These are phyloP conservation scores for Spheniscus humboldti DNA, from an alignment of 2,797 vertebrate genomes.

Conservation along the genomic window DNA sequence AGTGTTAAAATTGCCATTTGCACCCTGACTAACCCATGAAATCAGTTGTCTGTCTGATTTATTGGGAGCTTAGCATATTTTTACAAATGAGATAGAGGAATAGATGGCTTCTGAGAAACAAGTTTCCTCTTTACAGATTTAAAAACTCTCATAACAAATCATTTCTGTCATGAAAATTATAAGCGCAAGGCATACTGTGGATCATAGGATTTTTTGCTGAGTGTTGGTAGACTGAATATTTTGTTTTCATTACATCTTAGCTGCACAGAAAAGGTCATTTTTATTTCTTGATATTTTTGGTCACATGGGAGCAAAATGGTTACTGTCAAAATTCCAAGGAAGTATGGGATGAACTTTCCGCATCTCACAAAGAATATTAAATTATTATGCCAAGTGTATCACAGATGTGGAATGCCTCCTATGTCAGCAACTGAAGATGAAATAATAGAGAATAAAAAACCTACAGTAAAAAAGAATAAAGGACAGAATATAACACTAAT, in stretches of 20 bases:
- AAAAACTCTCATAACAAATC: not conserved
- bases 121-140: not conserved
- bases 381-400: not conserved
- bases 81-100: not conserved
- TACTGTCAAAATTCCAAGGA: not conserved
- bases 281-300: not conserved
- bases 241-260: not conserved
- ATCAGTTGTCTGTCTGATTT: conserved; percentile 55
- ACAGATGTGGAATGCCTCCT: not conserved
- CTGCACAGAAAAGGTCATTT: conserved; percentile 1
- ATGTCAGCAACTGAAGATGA: not conserved
- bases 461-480: not conserved
- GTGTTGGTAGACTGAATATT: not conserved
- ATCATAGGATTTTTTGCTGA: not conserved
- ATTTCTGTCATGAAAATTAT: conserved; percentile 11
- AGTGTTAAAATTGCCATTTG: conserved; percentile 64
- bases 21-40: conserved; percentile 54
- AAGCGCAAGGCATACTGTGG: not conserved
- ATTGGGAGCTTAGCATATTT: conserved; percentile 14
- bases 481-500: not conserved
- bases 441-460: not conserved
- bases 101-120: conserved; percentile 1
- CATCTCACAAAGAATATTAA: not conserved
- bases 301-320: not conserved
- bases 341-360: not conserved